phyloP scores from a whole-genome alignment of 2,797 vertebrate species.

The Scleropages formosus region DNA sequence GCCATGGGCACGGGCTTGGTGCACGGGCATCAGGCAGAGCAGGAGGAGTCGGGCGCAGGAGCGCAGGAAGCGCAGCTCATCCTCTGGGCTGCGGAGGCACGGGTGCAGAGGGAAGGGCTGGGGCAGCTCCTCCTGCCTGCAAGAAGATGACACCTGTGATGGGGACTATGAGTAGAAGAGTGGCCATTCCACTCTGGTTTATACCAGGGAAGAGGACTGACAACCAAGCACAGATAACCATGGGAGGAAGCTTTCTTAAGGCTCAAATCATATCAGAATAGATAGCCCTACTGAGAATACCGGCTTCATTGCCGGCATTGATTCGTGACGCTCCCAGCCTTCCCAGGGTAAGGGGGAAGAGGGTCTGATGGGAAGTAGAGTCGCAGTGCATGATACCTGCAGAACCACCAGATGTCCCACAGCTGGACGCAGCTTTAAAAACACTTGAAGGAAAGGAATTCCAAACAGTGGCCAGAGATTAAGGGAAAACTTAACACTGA shows the following conservation, averaged over 20 bases:
- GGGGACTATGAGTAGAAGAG: not conserved
- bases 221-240: too few relatives aligned
- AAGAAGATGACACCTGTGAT: not conserved
- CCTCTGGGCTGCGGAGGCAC: slow-evolving; percentile 66
- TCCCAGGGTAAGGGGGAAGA: not conserved
- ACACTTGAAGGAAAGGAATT: not conserved
- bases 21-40: slow-evolving; percentile 70
- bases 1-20: slow-evolving; percentile 70
- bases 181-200: not conserved
- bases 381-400: too few relatives aligned
- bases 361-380: not conserved
- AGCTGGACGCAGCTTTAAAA: not conserved
- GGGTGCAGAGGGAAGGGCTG: slow-evolving; percentile 72
- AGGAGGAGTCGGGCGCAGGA: slow-evolving; percentile 73
- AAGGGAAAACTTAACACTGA: not conserved
- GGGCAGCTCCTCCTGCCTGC: slow-evolving; percentile 71
- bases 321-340: not conserved
- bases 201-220: not conserved
- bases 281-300: too few relatives aligned
- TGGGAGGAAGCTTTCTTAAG: too few relatives aligned
- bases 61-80: slow-evolving; percentile 74
- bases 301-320: too few relatives aligned
- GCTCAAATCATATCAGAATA: too few relatives aligned
- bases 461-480: not conserved
- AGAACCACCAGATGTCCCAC: not conserved